These are phyloP conservation scores for Choloepus didactylus DNA, from an alignment of 2,797 vertebrate genomes.

Conservation along the genomic window DNA sequence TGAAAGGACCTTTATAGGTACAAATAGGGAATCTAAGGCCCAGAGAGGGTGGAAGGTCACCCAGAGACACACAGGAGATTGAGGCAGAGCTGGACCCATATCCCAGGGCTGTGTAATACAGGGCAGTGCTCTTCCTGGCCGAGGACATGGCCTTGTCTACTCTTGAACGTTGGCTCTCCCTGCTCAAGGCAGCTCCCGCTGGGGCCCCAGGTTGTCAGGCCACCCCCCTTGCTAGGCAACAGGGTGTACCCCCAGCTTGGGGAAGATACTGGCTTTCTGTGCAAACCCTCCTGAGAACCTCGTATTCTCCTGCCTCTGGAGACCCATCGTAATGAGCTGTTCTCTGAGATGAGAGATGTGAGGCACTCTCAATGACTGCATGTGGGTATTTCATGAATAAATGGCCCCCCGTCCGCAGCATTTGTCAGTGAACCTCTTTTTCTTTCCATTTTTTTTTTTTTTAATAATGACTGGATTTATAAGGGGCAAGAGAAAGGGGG, in stretches of 20 bases:
- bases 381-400: slow-evolving; percentile 84
- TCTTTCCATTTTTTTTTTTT: slow-evolving; percentile 64
- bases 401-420: slow-evolving; percentile 72
- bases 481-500: neutral
- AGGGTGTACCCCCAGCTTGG: neutral
- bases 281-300: slow-evolving; percentile 40
- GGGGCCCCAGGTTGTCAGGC: neutral
- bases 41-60: neutral
- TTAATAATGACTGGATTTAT: slow-evolving; percentile 60
- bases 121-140: rapidly evolving
- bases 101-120: neutral
- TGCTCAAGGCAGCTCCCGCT: slow-evolving; percentile 16
- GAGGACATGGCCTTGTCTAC: rapidly evolving
- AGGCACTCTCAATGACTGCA: slow-evolving; percentile 64
- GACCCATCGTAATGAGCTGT: slow-evolving; percentile 42
- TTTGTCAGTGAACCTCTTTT: slow-evolving; percentile 75
- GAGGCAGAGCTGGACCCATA: neutral
- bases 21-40: neutral
- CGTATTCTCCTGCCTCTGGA: neutral
- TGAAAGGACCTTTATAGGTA: neutral
- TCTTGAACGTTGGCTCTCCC: neutral
- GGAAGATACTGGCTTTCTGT: neutral
- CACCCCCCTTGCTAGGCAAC: neutral
- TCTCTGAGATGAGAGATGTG: slow-evolving; percentile 59
- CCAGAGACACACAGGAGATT: neutral